Percentiles rank a stretch among this genome's conserved stretches.
Conservation (phyloP, 2,888 invertebrate genomes). For the Linnaemya vulpina region DNA sequence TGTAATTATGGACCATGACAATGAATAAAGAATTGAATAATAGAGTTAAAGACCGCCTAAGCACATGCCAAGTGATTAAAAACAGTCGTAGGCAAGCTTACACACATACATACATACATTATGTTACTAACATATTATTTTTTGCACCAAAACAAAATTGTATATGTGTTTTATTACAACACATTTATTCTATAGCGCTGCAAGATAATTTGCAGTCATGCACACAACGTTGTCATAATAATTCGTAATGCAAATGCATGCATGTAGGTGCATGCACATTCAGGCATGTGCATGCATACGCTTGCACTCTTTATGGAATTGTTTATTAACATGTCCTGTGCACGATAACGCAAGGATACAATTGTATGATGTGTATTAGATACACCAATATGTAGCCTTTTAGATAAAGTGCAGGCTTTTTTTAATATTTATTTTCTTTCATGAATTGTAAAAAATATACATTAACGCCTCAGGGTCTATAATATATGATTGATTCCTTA, state of each 20-base stretch:
- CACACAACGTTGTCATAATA: slow-evolving; percentile 26
- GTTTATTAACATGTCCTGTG: not conserved
- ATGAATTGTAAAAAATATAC: no score
- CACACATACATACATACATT: not conserved
- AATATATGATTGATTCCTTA: no score
- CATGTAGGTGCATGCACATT: not conserved
- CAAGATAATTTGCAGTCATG: not conserved
- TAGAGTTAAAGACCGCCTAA: slow-evolving; percentile 49
- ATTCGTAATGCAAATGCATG: not conserved
- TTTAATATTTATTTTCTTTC: no score
- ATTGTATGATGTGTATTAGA: no score
- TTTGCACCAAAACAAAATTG: not conserved
- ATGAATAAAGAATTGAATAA: slow-evolving; percentile 39
- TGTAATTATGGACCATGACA: slow-evolving; percentile 44
- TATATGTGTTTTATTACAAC: no score
- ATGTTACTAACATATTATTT: no score
- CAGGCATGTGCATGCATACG: no score
- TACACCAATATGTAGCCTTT: no score
- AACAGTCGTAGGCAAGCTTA: not conserved
- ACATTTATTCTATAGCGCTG: not conserved
- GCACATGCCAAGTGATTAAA: slow-evolving; percentile 3
- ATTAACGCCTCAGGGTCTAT: no score
- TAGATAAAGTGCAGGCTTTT: no score
- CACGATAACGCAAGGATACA: no score
- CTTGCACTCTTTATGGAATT: not conserved